Conservation (phyloP, 2,888 invertebrate species). For the Aleiodes leptofemur region DNA sequence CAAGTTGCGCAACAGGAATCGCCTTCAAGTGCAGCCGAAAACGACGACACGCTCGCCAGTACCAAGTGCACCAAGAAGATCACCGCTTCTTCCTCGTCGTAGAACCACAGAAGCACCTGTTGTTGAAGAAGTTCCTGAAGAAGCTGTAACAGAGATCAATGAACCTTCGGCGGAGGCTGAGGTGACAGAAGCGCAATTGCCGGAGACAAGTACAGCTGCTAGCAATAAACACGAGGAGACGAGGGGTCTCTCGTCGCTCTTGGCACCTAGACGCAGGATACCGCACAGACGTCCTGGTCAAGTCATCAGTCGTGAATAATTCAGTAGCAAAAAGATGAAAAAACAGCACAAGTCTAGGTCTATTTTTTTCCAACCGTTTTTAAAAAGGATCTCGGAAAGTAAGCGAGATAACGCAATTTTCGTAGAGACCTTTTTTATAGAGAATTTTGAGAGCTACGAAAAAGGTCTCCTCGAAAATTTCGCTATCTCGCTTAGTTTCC, state of each 20-base stretch:
- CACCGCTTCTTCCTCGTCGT: conserved; percentile 69
- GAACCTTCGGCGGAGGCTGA: conserved; percentile 61
- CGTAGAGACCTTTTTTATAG: too few species aligned
- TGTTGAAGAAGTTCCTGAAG: conserved; percentile 57
- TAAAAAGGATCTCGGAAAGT: too few species aligned
- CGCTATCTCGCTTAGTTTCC: too few species aligned
- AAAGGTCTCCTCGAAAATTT: too few species aligned
- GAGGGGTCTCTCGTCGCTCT: conserved; percentile 77
- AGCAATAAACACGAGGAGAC: conserved; percentile 70
- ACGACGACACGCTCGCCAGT: conserved; percentile 68
- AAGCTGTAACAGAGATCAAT: conserved; percentile 49
- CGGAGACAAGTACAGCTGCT: conserved; percentile 66
- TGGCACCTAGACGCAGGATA: conserved; percentile 83
- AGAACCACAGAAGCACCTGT: conserved; percentile 69
- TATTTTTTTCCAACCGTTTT: too few species aligned
- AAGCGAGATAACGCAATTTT: too few species aligned
- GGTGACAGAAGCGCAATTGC: conserved; percentile 56
- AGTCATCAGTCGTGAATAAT: conserved; percentile 69
- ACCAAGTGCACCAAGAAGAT: conserved; percentile 65
- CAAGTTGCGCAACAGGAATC: conserved; percentile 73
- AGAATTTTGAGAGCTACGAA: too few species aligned
- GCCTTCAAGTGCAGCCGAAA: conserved; percentile 73
- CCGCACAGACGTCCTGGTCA: conserved; percentile 79
- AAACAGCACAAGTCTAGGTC: too few species aligned
- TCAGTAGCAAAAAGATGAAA: conserved; percentile 21